A percentile compares a stretch with the other conserved stretches of the same genome.
These are phyloP conservation scores for Lacanobia oleracea DNA, from an alignment of 2,888 invertebrate species.

Conservation along the genomic window DNA sequence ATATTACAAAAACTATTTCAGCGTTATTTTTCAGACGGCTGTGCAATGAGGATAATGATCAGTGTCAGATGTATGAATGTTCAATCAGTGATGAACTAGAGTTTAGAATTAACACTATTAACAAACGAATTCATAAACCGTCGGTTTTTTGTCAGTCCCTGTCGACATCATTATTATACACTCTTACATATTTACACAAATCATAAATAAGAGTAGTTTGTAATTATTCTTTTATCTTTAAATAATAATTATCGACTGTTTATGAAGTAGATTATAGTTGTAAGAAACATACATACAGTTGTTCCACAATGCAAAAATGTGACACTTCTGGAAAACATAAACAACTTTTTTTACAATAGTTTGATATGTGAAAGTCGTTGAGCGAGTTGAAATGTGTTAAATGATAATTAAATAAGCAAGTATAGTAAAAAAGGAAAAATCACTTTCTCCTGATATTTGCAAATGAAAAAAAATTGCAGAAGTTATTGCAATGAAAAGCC, in stretches of 20 bases:
- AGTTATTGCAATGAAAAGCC: slow-evolving; percentile 42
- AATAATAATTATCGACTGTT: slow-evolving; percentile 79
- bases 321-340: slow-evolving; percentile 39
- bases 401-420: slow-evolving; percentile 3
- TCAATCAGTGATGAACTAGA: slow-evolving; percentile 86
- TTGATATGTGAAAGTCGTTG: slow-evolving; percentile 25
- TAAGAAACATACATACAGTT: slow-evolving; percentile 76
- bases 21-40: slow-evolving; percentile 89
- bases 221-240: slow-evolving; percentile 50
- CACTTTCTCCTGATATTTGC: slow-evolving; percentile 18
- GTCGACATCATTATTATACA: slow-evolving; percentile 48
- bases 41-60: slow-evolving; percentile 88
- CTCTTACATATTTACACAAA: slow-evolving; percentile 59
- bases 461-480: slow-evolving; percentile 29
- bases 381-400: slow-evolving; percentile 19
- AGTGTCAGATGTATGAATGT: slow-evolving; percentile 89
- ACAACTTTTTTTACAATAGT: slow-evolving; percentile 5
- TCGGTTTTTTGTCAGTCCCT: slow-evolving; percentile 68
- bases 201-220: slow-evolving; percentile 48
- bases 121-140: slow-evolving; percentile 85
- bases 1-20: slow-evolving; percentile 89
- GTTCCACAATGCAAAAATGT: slow-evolving; percentile 70
- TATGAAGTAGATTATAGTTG: slow-evolving; percentile 83
- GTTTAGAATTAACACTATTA: slow-evolving; percentile 88
- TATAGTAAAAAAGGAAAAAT: neutral